These are phyloP conservation scores for Anoncus sp. DNA, from an alignment of 2,888 invertebrate species.

Conservation along the genomic window DNA sequence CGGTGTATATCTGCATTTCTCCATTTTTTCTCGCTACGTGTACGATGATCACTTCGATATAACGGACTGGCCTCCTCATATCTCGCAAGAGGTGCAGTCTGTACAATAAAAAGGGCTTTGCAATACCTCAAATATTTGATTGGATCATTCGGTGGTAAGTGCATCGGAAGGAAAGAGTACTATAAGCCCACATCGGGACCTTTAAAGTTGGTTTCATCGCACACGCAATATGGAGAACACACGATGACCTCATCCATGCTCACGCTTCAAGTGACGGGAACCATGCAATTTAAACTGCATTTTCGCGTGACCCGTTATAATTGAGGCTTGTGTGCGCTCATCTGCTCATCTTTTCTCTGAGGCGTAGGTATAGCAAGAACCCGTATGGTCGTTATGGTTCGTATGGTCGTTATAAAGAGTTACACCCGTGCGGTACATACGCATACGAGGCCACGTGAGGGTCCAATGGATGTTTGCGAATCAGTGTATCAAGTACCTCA, in stretches of 20 bases:
- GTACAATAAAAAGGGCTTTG: slow-evolving; percentile 26
- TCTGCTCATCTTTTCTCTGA: slow-evolving; percentile 35
- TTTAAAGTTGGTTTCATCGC: slow-evolving; percentile 33
- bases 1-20: slow-evolving; percentile 29
- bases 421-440: slow-evolving; percentile 8
- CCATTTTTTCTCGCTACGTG: slow-evolving; percentile 41
- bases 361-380: slow-evolving; percentile 36
- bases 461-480: slow-evolving; percentile 12
- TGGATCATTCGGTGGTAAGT: slow-evolving; percentile 69
- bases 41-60: slow-evolving; percentile 44
- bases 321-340: slow-evolving; percentile 65
- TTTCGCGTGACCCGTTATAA: slow-evolving; percentile 80
- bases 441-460: background rate
- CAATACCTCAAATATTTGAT: slow-evolving; percentile 68
- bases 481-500: background rate
- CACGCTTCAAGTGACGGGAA: slow-evolving; percentile 71
- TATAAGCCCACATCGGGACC: slow-evolving; percentile 57
- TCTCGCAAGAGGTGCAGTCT: slow-evolving; percentile 25
- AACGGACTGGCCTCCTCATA: slow-evolving; percentile 54
- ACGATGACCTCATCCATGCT: slow-evolving; percentile 54
- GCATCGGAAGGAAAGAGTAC: slow-evolving; percentile 52
- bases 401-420: slow-evolving; percentile 14
- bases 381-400: slow-evolving; percentile 18
- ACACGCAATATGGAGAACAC: slow-evolving; percentile 39
- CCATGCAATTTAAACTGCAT: slow-evolving; percentile 80